Percentiles rank a stretch among this genome's conserved stretches.
phyloP scores from a whole-genome alignment of 1,140 invertebrate species.

The Lasioglossum albipes region DNA sequence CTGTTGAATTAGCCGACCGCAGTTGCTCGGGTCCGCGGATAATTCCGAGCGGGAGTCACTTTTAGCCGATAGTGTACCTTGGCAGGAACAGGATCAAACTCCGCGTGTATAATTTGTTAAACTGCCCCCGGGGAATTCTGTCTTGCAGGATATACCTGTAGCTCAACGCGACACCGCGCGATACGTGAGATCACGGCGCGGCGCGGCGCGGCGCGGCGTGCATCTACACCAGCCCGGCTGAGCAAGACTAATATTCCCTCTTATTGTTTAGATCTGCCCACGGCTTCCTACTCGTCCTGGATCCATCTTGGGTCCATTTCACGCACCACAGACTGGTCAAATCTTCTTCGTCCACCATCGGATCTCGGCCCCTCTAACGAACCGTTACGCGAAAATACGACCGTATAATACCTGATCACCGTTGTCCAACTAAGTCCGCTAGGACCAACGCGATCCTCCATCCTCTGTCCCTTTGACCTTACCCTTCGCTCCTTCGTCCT shows the following conservation, averaged over 20 bases:
- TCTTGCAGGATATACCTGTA: constrained; percentile 29
- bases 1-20: no score
- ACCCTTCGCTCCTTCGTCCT: no score
- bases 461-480: not conserved
- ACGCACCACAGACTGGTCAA: constrained; percentile 37
- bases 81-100: constrained; percentile 17
- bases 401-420: not conserved
- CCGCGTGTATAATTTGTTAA: constrained; percentile 37
- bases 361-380: constrained; percentile 12
- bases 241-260: constrained; percentile 48
- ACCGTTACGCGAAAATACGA: constrained; percentile 34
- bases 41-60: not conserved
- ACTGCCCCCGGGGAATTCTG: constrained; percentile 30
- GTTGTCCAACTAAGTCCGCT: not conserved
- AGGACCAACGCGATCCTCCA: not conserved
- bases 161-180: constrained; percentile 9
- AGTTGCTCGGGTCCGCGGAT: no score
- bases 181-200: constrained; percentile 16
- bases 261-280: constrained; percentile 54
- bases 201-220: no score
- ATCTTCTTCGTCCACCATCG: constrained; percentile 16
- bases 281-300: constrained; percentile 17
- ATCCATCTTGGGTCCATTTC: constrained; percentile 51
- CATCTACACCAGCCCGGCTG: constrained; percentile 24
- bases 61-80: not conserved